Conservation (phyloP, 2,113 vertebrate genomes). For the Axis porcinus region DNA sequence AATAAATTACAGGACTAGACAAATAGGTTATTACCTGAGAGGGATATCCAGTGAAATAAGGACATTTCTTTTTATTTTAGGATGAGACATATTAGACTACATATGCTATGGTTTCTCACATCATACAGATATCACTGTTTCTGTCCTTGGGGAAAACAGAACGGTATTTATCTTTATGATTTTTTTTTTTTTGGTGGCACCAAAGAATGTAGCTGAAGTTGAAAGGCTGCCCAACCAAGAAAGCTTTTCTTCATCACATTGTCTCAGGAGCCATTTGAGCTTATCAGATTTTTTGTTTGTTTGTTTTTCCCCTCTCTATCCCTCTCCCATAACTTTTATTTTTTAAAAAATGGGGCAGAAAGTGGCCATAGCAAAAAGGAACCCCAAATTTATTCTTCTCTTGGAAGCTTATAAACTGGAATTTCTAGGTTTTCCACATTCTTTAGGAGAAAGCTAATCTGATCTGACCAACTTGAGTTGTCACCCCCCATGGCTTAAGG, state of each 20-base stretch:
- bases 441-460: background rate
- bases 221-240: background rate
- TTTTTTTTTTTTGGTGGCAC: accelerated
- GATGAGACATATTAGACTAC: background rate
- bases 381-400: background rate
- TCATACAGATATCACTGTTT: background rate
- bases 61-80: background rate
- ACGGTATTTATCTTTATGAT: background rate
- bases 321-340: background rate
- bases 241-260: background rate
- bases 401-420: background rate
- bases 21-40: background rate
- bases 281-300: background rate
- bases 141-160: background rate
- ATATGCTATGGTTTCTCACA: background rate
- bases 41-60: background rate
- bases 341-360: background rate
- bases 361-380: background rate
- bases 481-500: background rate
- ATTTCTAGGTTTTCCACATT: background rate
- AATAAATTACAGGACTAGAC: background rate
- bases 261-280: background rate
- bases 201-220: background rate
- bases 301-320: background rate
- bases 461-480: background rate